Conservation (phyloP, 2,113 vertebrate genomes). For the Arenaria interpres region DNA sequence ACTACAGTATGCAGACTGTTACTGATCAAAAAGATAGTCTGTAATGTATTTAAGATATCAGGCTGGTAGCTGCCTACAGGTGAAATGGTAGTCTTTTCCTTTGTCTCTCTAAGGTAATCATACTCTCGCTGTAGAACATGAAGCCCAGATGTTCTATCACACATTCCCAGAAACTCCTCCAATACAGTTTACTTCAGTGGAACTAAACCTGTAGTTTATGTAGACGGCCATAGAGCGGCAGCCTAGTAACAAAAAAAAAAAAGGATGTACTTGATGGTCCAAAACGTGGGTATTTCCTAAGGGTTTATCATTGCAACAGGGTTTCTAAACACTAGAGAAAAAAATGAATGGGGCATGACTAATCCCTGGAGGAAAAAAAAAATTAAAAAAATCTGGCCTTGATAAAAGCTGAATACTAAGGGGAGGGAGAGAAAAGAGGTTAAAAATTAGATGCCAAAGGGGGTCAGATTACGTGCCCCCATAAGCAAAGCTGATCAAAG, state of each 20-base stretch:
- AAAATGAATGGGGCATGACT: constrained; percentile 19
- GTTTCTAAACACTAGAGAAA: background rate
- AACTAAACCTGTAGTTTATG: constrained; percentile 3
- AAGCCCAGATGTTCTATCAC: background rate
- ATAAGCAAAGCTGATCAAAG: constrained; percentile 40
- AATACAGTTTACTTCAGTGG: background rate
- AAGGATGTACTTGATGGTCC: background rate
- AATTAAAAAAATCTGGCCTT: background rate
- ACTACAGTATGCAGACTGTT: background rate
- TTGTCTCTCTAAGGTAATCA: background rate
- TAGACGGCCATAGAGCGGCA: constrained; percentile 21
- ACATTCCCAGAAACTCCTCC: background rate
- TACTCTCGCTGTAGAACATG: accelerated
- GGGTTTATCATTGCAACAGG: background rate
- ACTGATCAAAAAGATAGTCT: background rate
- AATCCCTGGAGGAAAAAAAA: background rate
- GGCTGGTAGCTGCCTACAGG: background rate
- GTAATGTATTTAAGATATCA: background rate
- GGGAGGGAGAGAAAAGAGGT: background rate
- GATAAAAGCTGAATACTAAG: constrained; percentile 2
- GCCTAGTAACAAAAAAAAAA: constrained; percentile 28
- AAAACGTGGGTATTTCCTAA: background rate
- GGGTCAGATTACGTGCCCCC: background rate
- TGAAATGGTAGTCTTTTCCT: background rate
- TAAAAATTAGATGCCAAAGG: constrained; percentile 2